These are phyloP conservation scores for Fulmarus glacialis DNA, from an alignment of 2,113 vertebrate genomes.

Conservation along the genomic window DNA sequence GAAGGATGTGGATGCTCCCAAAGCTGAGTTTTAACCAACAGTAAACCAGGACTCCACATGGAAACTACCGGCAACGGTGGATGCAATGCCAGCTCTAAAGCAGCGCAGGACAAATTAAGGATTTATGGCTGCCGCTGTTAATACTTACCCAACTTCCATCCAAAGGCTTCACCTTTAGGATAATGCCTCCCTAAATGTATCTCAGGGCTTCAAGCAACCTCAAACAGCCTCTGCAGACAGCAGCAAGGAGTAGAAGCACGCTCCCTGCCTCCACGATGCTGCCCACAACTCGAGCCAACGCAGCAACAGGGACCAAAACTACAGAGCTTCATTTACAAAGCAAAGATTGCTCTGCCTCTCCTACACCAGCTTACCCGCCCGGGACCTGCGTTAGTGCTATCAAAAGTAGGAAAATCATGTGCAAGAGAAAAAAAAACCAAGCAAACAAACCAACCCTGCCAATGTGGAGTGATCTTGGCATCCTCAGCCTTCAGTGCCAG, in stretches of 20 bases:
- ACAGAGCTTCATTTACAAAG: neutral
- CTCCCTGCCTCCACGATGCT: neutral
- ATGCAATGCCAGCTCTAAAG: neutral
- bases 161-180: neutral
- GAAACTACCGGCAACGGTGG: accelerated
- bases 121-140: neutral
- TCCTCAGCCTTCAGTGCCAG: neutral
- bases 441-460: neutral
- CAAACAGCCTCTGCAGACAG: neutral
- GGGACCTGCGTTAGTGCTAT: accelerated
- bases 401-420: accelerated
- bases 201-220: neutral
- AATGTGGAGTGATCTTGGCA: neutral
- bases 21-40: neutral
- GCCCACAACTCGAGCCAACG: neutral
- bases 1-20: neutral
- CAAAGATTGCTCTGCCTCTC: neutral
- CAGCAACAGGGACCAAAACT: neutral
- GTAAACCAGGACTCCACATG: neutral
- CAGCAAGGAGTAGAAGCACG: neutral
- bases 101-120: neutral
- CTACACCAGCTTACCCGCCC: neutral
- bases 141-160: neutral
- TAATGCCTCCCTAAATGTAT: accelerated
- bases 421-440: neutral